Evolutionary conservation across 92 coral and sea anemone species (phyloP), one percentile per base, ranked within the genome.

Genomic region (Bergia sp.): DNA sequence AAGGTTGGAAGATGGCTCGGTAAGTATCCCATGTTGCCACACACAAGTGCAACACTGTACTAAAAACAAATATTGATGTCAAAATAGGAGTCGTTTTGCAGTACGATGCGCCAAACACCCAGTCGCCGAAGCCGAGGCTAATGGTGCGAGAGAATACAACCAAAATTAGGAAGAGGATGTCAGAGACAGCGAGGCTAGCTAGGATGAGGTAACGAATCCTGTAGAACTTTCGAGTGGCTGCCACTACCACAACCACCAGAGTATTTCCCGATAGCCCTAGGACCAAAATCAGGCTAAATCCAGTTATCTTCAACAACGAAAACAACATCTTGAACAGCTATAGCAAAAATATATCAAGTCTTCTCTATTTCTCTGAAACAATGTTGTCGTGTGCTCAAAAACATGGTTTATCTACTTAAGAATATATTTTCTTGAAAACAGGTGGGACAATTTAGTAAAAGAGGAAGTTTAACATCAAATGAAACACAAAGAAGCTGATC

Each of bases 41-140:
- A 42, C 77, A 73, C 77, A 73, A 42, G 77, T 73, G 77, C 43
- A 73, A 36, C 41, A 37, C 77, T 4, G 77, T 73, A 73, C 45
- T 73, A 2, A 3, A 37, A 18, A 73, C 77, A 38, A 73, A 73
- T 7, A 23, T 38, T 3, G 42, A 3, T 18, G 20, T 38, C 7
- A 73, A 21, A 13, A 73, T 37, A 3, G 77, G 77, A 39, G 9
- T 73, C 45, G 77, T 45, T 73, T 7, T 73, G 45, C 77, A 73
- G 20, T 37, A 73, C 45, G 77, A 13, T 18, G 9, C 2, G 9
- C 77, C 77, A 38, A 73, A 73, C 45, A 73, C 23, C 77, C 77
- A 73, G 37, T 73, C 21, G 39, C 45, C 77, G 77, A 12, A 73
- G 20, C 77, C 45, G 41, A 73, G 18, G n/a, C 77, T 73, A 15